Base-by-base conservation (phyloP, 2,888 invertebrate species). In the Meliscaeva auricollis region DNA sequence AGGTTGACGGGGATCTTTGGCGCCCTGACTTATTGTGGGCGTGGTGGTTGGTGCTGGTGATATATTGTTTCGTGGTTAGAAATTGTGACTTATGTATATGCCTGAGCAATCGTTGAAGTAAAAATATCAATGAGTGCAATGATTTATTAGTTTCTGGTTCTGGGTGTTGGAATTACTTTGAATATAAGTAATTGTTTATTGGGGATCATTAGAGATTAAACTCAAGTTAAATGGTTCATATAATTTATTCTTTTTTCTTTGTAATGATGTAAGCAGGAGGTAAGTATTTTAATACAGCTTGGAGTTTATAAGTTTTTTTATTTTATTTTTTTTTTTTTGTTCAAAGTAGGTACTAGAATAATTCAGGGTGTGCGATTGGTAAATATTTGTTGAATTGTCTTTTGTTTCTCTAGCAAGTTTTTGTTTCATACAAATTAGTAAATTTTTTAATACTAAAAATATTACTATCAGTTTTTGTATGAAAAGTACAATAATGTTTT, bases 31-130 rank as follows among this genome's bases (percentile, higher is more conserved):
- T 11, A 13, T 20, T 50, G 87, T 82, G 82, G 87, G 87, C 82
- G 87, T 87, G 87, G 82, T 78, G 74, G 81, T 77, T 87, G 87
- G 77, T 78, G 78, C 73, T 81, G 72, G 81, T 85, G 85, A 85
- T 85, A 76, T 85, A 84, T 85, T 68, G 80, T 62, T 64, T 77
- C 76, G 72, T 77, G 85, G 80, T 73, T 77, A 69, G 30, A 77
- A 62, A 73, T 81, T 85, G 68, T 76, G 73, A 81, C 81, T 85
- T 81, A 73, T 66, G 76, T 77, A 69, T 66, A 80, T 72, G 84
- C 79, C 70, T 66, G 80, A 46, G 66, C 73, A 73, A 81, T 77
- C 73, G 69, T 35, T 80, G 75, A 68, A 76, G 80, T 73, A 62
- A 64, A 68, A 81, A 81, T 81, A 81, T 77, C 72, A 85, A 80